These are phyloP conservation scores for Pipistrellus pygmaeus DNA, from an alignment of 2,797 vertebrate genomes.

Conservation along the genomic window DNA sequence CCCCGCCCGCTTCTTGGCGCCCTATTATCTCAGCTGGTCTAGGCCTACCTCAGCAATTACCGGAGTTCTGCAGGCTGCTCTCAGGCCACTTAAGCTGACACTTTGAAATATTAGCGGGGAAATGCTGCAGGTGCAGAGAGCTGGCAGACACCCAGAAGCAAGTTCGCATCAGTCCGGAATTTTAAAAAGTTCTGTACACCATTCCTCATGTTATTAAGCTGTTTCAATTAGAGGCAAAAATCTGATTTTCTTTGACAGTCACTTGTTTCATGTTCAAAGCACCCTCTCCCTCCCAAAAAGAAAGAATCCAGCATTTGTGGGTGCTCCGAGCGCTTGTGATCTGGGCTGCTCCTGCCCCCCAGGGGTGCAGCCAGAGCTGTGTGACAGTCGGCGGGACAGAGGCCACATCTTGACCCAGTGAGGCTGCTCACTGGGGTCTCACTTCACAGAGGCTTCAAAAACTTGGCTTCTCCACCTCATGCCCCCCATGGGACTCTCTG, in stretches of 20 bases:
- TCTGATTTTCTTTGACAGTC: constrained; percentile 70
- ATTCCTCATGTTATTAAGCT: constrained; percentile 68
- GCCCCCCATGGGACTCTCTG: fast-evolving
- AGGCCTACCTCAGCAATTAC: constrained; percentile 82
- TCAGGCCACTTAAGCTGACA: constrained; percentile 83
- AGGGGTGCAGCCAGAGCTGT: background rate
- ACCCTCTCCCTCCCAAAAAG: background rate
- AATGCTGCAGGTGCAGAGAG: constrained; percentile 79
- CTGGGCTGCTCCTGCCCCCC: fast-evolving
- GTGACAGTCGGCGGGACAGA: background rate
- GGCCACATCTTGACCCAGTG: background rate
- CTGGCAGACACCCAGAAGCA: constrained; percentile 82
- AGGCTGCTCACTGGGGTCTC: fast-evolving
- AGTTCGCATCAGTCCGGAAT: constrained; percentile 76
- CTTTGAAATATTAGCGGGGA: constrained; percentile 84
- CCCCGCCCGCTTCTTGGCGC: background rate
- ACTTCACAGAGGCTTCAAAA: background rate
- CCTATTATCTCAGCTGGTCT: constrained; percentile 82
- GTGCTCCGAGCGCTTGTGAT: background rate
- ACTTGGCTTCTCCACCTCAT: fast-evolving
- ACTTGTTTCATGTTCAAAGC: constrained; percentile 46
- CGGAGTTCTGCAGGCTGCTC: constrained; percentile 76
- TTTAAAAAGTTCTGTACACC: constrained; percentile 71
- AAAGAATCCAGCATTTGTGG: background rate
- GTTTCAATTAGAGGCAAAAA: constrained; percentile 76